Percentiles rank a stretch among this genome's conserved stretches.
phyloP scores from a whole-genome alignment of 2,888 invertebrate genomes.

The Yponomeuta malinellus region DNA sequence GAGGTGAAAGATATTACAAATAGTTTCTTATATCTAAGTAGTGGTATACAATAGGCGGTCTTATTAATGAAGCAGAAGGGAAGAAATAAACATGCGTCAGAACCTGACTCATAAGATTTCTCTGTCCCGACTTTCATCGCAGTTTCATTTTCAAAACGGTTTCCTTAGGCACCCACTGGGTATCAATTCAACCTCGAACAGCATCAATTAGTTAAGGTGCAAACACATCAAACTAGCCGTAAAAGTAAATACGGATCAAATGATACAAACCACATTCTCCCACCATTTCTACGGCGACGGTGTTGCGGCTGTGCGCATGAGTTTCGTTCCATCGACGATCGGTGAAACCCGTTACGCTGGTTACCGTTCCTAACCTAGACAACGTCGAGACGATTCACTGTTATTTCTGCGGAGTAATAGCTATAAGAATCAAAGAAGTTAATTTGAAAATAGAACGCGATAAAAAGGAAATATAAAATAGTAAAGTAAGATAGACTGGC shows the following conservation, averaged over 20 bases:
- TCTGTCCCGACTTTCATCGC: background rate
- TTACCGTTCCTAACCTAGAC: background rate
- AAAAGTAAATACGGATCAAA: background rate
- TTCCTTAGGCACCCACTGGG: background rate
- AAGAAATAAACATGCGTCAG: background rate
- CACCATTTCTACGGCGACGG: conserved; percentile 38
- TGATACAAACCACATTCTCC: conserved; percentile 27
- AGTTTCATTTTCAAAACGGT: background rate
- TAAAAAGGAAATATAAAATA: background rate
- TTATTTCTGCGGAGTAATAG: background rate
- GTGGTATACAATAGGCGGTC: no score
- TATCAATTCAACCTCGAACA: background rate
- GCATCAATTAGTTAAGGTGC: background rate
- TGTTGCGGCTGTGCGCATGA: conserved; percentile 41
- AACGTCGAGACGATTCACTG: background rate
- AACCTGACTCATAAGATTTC: background rate
- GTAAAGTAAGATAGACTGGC: background rate
- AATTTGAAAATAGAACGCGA: background rate
- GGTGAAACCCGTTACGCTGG: conserved; percentile 43
- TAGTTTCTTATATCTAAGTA: no score
- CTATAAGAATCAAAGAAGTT: background rate
- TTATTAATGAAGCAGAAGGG: background rate
- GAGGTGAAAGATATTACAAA: no score
- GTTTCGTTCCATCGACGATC: conserved; percentile 35
- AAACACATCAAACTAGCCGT: background rate